phyloP scores from a whole-genome alignment of 2,797 vertebrate species.

The Luscinia luscinia region DNA sequence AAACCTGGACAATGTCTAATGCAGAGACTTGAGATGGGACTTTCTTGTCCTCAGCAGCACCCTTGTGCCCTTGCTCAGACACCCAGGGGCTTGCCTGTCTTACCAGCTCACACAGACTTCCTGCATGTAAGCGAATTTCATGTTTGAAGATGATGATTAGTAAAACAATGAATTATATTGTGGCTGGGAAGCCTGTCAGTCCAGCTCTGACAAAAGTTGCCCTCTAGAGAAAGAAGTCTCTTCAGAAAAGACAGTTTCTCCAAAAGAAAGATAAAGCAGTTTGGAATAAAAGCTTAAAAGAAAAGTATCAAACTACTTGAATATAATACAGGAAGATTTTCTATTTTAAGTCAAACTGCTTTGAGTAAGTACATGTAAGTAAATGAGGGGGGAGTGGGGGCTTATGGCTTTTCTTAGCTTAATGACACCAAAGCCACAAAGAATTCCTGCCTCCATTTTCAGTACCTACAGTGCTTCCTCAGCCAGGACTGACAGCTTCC shows the following conservation, averaged over 20 bases:
- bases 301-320: not conserved
- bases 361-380: not conserved
- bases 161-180: not conserved
- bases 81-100: not conserved
- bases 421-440: not conserved
- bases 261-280: not conserved
- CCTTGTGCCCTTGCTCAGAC: not conserved
- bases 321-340: not conserved
- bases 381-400: not conserved
- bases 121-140: not conserved
- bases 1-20: not conserved
- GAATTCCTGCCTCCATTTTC: not conserved
- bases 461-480: not conserved
- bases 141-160: not conserved
- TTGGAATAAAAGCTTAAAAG: not conserved
- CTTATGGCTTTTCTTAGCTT: not conserved
- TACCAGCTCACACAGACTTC: not conserved
- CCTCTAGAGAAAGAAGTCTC: not conserved
- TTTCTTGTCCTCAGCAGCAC: not conserved
- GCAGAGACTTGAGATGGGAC: not conserved
- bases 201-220: not conserved
- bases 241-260: not conserved
- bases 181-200: not conserved
- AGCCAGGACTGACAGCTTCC: not conserved
- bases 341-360: not conserved